A percentile compares a stretch with the other conserved stretches of the same genome.
These are phyloP conservation scores for Danio kyathit DNA, from an alignment of 2,797 vertebrate genomes.

Conservation along the genomic window DNA sequence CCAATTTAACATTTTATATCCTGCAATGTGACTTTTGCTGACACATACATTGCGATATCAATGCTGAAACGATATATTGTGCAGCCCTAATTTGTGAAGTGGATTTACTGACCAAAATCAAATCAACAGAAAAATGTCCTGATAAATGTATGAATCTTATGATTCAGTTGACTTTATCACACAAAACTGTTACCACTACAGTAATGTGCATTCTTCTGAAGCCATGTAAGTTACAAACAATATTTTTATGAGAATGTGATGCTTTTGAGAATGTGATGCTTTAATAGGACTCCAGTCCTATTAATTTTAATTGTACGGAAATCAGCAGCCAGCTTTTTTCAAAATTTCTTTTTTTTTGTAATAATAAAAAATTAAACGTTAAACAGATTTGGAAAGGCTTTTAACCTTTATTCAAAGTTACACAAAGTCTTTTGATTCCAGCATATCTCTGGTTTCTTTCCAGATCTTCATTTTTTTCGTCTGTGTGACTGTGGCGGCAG, in stretches of 20 bases:
- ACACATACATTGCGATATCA: no score
- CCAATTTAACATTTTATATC: no score
- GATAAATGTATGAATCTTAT: background rate
- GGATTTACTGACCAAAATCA: background rate
- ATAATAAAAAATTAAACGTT: background rate
- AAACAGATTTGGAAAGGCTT: background rate
- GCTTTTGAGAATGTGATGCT: background rate
- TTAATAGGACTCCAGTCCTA: background rate
- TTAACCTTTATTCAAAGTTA: background rate
- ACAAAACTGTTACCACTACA: background rate
- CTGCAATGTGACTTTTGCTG: no score
- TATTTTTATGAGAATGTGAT: background rate
- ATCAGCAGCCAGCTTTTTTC: background rate
- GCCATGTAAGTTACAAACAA: background rate
- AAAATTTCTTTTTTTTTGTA: background rate
- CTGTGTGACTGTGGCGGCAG: conserved; percentile 78
- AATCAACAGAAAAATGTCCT: background rate
- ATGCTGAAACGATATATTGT: no score
- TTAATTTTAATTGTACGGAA: background rate
- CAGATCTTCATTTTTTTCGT: conserved; percentile 84
- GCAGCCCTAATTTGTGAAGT: no score
- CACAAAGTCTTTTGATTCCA: background rate
- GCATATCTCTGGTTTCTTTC: background rate
- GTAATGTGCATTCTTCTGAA: background rate
- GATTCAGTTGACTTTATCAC: background rate